A percentile compares a stretch with the other conserved stretches of the same genome.
These are phyloP conservation scores for Temnothorax nylanderi DNA, from an alignment of 1,140 invertebrate genomes.

Conservation along the genomic window DNA sequence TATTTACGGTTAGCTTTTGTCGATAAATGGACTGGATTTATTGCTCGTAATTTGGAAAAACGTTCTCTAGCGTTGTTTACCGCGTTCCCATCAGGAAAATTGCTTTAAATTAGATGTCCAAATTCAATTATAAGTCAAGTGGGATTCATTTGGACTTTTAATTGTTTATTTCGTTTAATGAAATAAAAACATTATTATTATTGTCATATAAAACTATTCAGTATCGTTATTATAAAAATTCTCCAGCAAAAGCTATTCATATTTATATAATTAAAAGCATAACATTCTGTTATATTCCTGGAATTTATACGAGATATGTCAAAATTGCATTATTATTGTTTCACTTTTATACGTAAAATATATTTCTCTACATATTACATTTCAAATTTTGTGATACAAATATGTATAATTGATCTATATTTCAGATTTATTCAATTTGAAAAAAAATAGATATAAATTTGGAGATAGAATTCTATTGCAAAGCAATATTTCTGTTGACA, in stretches of 20 bases:
- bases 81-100: not conserved
- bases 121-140: constrained; percentile 23
- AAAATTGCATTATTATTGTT: constrained; percentile 7
- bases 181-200: not conserved
- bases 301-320: not conserved
- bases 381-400: not conserved
- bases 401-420: not conserved
- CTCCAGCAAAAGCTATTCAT: not conserved
- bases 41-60: not conserved
- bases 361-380: not conserved
- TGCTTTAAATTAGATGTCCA: not conserved
- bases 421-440: not conserved
- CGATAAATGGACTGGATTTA: constrained; percentile 31
- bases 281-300: not conserved
- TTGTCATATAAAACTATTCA: not conserved
- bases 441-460: not conserved
- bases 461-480: not conserved
- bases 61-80: not conserved
- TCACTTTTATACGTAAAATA: constrained; percentile 2
- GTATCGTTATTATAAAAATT: constrained; percentile 1
- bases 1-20: constrained; percentile 16
- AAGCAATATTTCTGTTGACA: not conserved
- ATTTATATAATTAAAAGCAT: not conserved
- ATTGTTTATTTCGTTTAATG: not conserved
- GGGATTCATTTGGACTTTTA: not conserved